A percentile compares a stretch with the other conserved stretches of the same genome.
These are phyloP conservation scores for Desmodus rotundus DNA, from an alignment of 2,113 vertebrate species.

Conservation along the genomic window DNA sequence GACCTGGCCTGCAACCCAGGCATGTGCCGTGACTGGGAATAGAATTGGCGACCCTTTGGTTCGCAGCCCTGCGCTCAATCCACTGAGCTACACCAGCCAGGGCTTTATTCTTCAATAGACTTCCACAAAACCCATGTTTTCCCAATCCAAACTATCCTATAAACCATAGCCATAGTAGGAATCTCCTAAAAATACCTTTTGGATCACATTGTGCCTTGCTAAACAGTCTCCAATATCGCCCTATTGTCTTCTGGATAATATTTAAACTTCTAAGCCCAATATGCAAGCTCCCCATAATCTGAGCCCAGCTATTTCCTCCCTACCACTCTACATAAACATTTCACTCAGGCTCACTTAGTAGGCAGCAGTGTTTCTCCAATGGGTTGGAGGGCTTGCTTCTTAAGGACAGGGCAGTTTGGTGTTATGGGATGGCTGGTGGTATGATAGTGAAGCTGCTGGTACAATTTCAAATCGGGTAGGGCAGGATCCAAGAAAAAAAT, in stretches of 20 bases:
- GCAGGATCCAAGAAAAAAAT: neutral
- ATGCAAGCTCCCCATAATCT: neutral
- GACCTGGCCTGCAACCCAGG: no score
- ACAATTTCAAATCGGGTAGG: neutral
- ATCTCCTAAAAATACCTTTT: neutral
- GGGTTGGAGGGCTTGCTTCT: neutral
- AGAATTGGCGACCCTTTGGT: no score
- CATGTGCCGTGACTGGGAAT: no score
- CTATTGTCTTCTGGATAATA: neutral
- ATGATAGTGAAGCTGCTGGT: neutral
- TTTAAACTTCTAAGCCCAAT: neutral
- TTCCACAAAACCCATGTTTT: neutral
- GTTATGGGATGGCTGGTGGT: neutral
- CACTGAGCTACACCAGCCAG: no score
- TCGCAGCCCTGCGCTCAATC: no score
- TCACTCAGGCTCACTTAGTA: neutral
- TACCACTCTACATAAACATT: neutral
- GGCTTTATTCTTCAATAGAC: constrained; percentile 16
- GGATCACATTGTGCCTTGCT: neutral
- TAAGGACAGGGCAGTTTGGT: neutral
- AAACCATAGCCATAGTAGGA: neutral
- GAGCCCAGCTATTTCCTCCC: neutral
- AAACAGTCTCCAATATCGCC: neutral
- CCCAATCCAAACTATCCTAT: neutral
- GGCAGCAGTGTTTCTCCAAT: neutral